Base-by-base conservation (phyloP, 2,113 vertebrate species). In the Paradoxurus hermaphroditus region DNA sequence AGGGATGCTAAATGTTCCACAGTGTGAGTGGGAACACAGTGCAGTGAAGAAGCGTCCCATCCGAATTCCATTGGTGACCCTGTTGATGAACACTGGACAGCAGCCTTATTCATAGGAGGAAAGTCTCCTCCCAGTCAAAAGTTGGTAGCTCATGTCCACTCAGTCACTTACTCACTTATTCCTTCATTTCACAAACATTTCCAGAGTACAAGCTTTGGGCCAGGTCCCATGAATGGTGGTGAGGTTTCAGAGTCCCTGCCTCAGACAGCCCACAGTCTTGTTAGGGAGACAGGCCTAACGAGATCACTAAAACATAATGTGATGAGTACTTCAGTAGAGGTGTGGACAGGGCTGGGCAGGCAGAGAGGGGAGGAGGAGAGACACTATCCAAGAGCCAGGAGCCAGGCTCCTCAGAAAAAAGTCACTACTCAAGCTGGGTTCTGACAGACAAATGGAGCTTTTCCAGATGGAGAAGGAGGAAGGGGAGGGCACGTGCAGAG, bases 141-240 rank as follows among this genome's bases (percentile, higher is more conserved):
- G 44, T 79, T 79, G 59, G 10, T 84, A 18, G 19, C 92, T 16
- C 15, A 49, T 6, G 23, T 95, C 39, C 15, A 82, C 65, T 65
- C 18, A 56, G 81, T 91, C 70, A 63, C 7, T 84, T 7, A 49
- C 10, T 73, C 51, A 53, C 19, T 93, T 51, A 56, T 39, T 91
- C 29, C 34, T 95, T 94, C 31, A 62, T 83, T 92, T 94, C 53
- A 92, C 41, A 96, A 92, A 84, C 2, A 7, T 92, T 93, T 73
- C 82, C 29, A 75, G 29, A 96, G 15, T 85, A 29, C n/a, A 90
- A 87, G n/a, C 51, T 59, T 92, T 68, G 41, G 51, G 49, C 44
- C n/a, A 89, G 29, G 29, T 77, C 39, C 27, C 34, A 36, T 39
- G 44, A 90, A 63, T 88, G 39, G 13, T 89, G 16, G 72, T 68